Evolutionary conservation across 2,797 vertebrate species (phyloP).

Genomic region (Heliangelus exortis): DNA sequence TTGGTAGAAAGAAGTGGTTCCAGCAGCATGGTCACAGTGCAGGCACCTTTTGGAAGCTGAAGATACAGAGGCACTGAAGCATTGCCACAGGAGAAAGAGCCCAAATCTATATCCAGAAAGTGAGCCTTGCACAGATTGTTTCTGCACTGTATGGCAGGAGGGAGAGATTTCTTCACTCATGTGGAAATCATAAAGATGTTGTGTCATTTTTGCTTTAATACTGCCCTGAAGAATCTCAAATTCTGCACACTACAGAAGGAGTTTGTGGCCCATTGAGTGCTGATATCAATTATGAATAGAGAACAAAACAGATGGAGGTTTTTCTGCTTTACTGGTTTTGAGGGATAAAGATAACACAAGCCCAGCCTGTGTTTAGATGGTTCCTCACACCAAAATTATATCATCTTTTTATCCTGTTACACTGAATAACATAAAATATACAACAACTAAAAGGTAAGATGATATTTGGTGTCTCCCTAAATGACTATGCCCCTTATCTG

Average conservation of each 20-base stretch:
- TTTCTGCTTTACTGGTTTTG: background rate
- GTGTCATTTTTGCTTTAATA: background rate
- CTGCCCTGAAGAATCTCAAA: background rate
- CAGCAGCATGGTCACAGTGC: background rate
- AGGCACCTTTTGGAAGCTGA: slow-evolving; percentile 33
- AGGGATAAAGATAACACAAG: background rate
- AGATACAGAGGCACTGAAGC: background rate
- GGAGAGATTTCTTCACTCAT: slow-evolving; percentile 16
- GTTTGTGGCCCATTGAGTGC: background rate
- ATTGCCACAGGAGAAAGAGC: background rate
- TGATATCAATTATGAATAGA: background rate
- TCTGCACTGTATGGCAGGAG: background rate
- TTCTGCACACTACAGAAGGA: background rate
- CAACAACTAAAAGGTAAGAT: background rate
- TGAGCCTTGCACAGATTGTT: slow-evolving; percentile 33
- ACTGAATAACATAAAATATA: background rate
- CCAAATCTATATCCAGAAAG: slow-evolving; percentile 34
- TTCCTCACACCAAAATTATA: background rate
- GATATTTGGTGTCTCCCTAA: background rate
- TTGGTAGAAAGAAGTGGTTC: background rate
- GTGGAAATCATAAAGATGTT: slow-evolving; percentile 43
- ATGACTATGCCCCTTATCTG: background rate
- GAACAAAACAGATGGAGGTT: background rate
- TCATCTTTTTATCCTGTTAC: background rate
- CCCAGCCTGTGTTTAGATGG: background rate